A percentile compares a stretch with the other conserved stretches of the same genome.
These are phyloP conservation scores for Mongoloraphidia duomilia DNA, from an alignment of 2,888 invertebrate genomes.

Conservation along the genomic window DNA sequence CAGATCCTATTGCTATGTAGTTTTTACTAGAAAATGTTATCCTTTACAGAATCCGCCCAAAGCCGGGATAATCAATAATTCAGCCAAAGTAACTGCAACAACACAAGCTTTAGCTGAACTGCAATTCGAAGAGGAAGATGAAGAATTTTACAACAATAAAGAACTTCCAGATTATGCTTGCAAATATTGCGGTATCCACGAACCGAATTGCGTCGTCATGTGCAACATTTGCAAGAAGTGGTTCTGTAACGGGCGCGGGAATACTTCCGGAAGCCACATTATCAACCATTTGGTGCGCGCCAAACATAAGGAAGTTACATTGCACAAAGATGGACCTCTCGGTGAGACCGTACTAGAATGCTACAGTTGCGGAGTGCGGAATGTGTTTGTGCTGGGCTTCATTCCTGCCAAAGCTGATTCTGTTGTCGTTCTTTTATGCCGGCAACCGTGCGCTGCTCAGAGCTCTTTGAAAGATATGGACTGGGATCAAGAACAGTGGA, in stretches of 20 bases:
- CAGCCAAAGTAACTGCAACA: constrained; percentile 50
- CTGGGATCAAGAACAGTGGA: constrained; percentile 99
- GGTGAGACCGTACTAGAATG: constrained; percentile 97
- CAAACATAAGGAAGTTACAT: constrained; percentile 97
- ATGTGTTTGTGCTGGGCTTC: constrained; percentile 96
- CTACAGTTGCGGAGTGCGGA: constrained; percentile 95
- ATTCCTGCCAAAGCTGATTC: constrained; percentile 99
- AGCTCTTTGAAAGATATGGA: constrained; percentile 97
- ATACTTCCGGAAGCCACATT: constrained; percentile 96
- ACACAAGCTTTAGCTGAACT: constrained; percentile 71
- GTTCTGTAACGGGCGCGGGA: constrained; percentile 99
- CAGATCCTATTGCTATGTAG: no score
- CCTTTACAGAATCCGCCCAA: no score
- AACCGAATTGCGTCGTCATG: constrained; percentile 93
- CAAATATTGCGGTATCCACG: constrained; percentile 98
- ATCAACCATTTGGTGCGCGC: constrained; percentile 97
- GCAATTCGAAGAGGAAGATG: constrained; percentile 92
- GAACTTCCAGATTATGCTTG: constrained; percentile 94
- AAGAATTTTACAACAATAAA: constrained; percentile 69
- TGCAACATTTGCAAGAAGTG: constrained; percentile 98
- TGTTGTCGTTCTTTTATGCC: constrained; percentile 89
- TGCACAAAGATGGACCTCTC: constrained; percentile 93
- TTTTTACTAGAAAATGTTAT: no score
- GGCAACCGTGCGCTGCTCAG: constrained; percentile 96
- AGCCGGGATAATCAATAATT: constrained; percentile 25